Base-by-base conservation (phyloP, 2,113 vertebrate species). In the Perca fluviatilis region DNA sequence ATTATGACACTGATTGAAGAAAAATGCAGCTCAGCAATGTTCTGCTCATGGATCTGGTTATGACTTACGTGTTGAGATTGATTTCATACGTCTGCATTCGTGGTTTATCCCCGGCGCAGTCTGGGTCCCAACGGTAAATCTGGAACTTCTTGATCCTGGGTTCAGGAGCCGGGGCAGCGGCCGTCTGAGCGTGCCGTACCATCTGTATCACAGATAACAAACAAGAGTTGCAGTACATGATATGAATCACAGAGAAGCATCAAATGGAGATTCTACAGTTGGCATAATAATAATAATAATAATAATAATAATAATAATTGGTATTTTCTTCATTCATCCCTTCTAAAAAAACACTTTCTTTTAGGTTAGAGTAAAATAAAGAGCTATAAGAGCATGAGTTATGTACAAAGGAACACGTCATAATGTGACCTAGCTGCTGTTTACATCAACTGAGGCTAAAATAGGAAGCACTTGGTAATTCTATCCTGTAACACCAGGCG, bases 91-190 rank as follows among this genome's bases (percentile, higher is more conserved):
- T 98, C 91, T 99, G 97, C 97, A 99, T 97, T 40, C 68, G 96
- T 8, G 98, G 98, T 47, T 99, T 98, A 91, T 99, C 97, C 60
- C 97, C 97, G 0, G 94, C 25, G 6, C 94, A 97, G 88, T 99
- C 97, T 0, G 98, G 98, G 78, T 98, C 97, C 98, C 98, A 99
- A 72, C 97, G 95, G 89, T 99, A 99, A 77, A 99, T 94, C 72
- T 98, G 96, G 74, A 99, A 99, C 82, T 94, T 97, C 94, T 99
- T 99, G 53, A 99, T 74, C 10, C 95, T 95, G 0, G 97, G 92
- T 0, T 93, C 91, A 0, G 86, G 64, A 18, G 91, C 93, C 3
- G 89, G 40, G 0, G 94, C 95, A 0, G 96, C 95, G 0, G 95
- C 95, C 0, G 96, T 96, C 90, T 98, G 97, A 0, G 85, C 94